Base-by-base conservation (phyloP, 2,113 vertebrate species). In the Sturnira hondurensis region DNA sequence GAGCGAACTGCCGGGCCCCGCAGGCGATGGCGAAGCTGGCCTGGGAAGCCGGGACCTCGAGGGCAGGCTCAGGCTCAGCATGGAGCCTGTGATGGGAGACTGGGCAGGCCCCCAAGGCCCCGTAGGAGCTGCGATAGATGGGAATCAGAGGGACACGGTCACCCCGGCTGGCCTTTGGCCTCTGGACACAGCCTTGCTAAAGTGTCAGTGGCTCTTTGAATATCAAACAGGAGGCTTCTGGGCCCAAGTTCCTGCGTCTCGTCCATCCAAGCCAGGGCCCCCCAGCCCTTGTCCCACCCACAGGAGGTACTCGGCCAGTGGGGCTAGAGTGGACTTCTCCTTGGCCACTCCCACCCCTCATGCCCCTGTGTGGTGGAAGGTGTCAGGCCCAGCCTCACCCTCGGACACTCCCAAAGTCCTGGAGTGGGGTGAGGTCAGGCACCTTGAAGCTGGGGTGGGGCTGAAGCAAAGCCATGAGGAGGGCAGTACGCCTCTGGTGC, bases 171-270 rank as follows among this genome's bases (percentile, higher is more conserved):
- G 16, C 9, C 43, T 67, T 56, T 67, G 77, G 52, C 36, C 33
- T 56, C 36, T 47, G 22, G 47, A 36, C 45, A 36, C 11, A 47
- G 61, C 33, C 54, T 31, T 7, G 7, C 71, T 38, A 52, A 31
- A 2, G 5, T 33, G 41, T 93, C 83, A 50, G 19, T 78, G 76
- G 68, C 71, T 87, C 61, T 91, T 96, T 96, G 90, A 92, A 50
- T 95, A 82, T 67, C 52, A 91, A 58, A 84, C 78, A 14, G 83
- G n/a, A 41, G 31, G 76, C 70, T 78, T 56, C 67, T 89, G 67
- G 90, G 80, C 70, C 76, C 19, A 61, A 17, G 38, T 91, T 92
- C 52, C 70, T 87, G 76, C 56, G 14, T 52, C 94, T 90, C 70
- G 50, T 80, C 38, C 58, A 93, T 74, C 86, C 22, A 45, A 91